These are phyloP conservation scores for Polylopha cassiicola DNA, from an alignment of 2,888 invertebrate genomes.

Conservation along the genomic window DNA sequence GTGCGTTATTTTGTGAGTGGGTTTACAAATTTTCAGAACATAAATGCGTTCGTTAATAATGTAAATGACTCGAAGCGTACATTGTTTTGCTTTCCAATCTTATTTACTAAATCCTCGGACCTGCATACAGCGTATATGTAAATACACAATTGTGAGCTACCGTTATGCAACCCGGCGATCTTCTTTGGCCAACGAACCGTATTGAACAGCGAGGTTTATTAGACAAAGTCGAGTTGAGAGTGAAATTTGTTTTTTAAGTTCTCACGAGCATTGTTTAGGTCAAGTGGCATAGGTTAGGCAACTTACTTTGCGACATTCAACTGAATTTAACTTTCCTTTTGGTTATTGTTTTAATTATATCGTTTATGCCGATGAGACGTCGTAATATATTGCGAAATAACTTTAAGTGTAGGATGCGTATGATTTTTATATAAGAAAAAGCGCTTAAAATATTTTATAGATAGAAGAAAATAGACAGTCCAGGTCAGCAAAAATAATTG, in stretches of 20 bases:
- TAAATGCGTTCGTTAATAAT: constrained; percentile 12
- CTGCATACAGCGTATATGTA: constrained; percentile 31
- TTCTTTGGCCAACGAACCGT: constrained; percentile 15
- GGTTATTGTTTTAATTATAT: constrained; percentile 10
- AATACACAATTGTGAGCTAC: constrained; percentile 26
- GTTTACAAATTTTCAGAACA: too few relatives aligned
- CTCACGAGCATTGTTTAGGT: constrained; percentile 22
- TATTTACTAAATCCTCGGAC: constrained; percentile 31
- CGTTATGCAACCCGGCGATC: constrained; percentile 16
- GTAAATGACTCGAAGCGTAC: constrained; percentile 21
- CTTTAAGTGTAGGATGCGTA: too few relatives aligned
- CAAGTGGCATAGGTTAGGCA: constrained; percentile 24
- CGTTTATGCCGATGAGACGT: too few relatives aligned
- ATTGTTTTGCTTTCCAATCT: constrained; percentile 31
- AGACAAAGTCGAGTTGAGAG: constrained; percentile 34
- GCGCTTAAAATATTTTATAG: too few relatives aligned
- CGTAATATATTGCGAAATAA: too few relatives aligned
- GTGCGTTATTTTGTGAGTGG: too few relatives aligned
- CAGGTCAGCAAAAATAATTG: too few relatives aligned
- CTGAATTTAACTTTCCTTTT: constrained; percentile 26
- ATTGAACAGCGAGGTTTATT: constrained; percentile 30
- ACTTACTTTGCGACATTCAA: constrained; percentile 9
- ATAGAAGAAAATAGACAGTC: too few relatives aligned
- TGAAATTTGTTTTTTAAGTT: constrained; percentile 30
- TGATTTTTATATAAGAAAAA: too few relatives aligned